Evolutionary conservation across 2,113 vertebrate species (phyloP).

Genomic region (Otocyon megalotis): DNA sequence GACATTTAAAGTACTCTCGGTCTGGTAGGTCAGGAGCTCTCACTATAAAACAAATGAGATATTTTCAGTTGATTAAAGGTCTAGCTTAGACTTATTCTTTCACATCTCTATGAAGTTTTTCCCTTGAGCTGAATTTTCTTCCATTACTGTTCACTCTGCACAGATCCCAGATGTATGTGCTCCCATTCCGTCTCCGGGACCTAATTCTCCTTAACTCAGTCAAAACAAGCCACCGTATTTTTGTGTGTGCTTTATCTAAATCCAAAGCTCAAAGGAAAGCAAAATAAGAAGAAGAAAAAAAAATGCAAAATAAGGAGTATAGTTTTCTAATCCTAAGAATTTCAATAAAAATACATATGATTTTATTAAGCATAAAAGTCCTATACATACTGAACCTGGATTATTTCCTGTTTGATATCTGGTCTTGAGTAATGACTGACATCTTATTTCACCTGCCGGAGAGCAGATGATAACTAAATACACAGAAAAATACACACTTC

Average conservation of each 20-base stretch:
- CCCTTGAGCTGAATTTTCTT: not conserved
- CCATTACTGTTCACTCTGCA: not conserved
- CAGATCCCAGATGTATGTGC: not conserved
- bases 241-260: not conserved
- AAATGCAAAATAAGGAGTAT: not conserved
- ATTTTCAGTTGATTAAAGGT: not conserved
- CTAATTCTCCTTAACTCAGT: not conserved
- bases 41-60: slow-evolving; percentile 13
- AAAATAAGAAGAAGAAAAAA: not conserved
- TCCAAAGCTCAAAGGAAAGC: not conserved
- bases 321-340: not conserved
- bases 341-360: not conserved
- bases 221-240: not conserved
- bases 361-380: not conserved
- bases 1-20: not conserved
- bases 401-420: not conserved
- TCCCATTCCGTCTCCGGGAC: not conserved
- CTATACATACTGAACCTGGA: not conserved
- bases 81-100: not conserved
- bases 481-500: not conserved
- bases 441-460: not conserved
- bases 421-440: not conserved
- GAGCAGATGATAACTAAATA: not conserved
- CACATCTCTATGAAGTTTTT: not conserved
- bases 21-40: not conserved